A percentile compares a stretch with the other conserved stretches of the same genome.
These are phyloP conservation scores for Idaea dimidiata DNA, from an alignment of 2,888 invertebrate species.

Conservation along the genomic window DNA sequence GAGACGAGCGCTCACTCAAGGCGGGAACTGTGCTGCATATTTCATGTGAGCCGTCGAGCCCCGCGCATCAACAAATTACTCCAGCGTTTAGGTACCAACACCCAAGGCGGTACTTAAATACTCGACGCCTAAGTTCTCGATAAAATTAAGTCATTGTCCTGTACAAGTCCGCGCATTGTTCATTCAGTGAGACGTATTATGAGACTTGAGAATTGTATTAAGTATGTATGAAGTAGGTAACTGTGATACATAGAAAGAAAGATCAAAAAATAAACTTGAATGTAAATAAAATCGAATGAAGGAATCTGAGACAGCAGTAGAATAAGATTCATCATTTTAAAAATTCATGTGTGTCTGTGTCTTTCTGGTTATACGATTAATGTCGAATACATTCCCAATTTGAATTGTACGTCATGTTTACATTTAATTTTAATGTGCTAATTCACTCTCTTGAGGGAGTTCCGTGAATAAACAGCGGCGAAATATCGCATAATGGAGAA, in stretches of 20 bases:
- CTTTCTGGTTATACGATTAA: slow-evolving; percentile 28
- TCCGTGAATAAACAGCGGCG: slow-evolving; percentile 29
- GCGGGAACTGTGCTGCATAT: slow-evolving; percentile 63
- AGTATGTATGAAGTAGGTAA: no score
- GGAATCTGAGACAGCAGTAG: neutral
- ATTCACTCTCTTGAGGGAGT: slow-evolving; percentile 29
- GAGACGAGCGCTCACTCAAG: slow-evolving; percentile 39
- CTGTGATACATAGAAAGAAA: no score
- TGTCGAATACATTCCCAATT: slow-evolving; percentile 26
- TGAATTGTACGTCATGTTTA: slow-evolving; percentile 30
- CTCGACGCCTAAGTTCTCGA: slow-evolving; percentile 44
- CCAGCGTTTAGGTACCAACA: slow-evolving; percentile 53
- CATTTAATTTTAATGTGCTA: slow-evolving; percentile 36
- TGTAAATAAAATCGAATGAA: no score
- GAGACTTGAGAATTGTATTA: no score
- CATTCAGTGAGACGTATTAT: neutral
- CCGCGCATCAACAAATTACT: slow-evolving; percentile 63
- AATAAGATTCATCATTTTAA: slow-evolving; percentile 9
- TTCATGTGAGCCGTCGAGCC: slow-evolving; percentile 55
- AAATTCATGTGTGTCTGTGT: slow-evolving; percentile 17
- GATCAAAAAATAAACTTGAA: no score
- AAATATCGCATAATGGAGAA: slow-evolving; percentile 28
- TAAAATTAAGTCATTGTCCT: slow-evolving; percentile 48
- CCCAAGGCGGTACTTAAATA: slow-evolving; percentile 51
- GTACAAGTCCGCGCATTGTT: slow-evolving; percentile 42